Evolutionary conservation across 92 coral and sea anemone genomes (phyloP).

Genomic region (Pocillopora grandis): DNA sequence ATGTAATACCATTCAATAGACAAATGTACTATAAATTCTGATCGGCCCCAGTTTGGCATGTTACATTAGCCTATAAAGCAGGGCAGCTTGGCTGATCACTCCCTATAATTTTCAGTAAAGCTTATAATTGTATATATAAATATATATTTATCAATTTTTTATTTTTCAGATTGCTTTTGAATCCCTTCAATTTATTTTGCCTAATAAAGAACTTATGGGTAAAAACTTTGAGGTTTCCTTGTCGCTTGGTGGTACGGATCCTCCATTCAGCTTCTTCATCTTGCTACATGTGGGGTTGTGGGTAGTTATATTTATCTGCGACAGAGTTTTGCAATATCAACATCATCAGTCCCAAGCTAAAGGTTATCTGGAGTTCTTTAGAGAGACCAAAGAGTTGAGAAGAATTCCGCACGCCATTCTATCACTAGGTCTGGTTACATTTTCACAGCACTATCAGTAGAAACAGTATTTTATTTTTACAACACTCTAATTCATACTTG

Average conservation of each 20-base stretch:
- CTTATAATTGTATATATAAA: neutral
- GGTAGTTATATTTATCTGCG: constrained; percentile 70
- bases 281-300: constrained; percentile 84
- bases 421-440: constrained; percentile 59
- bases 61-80: too few species aligned
- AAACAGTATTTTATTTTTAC: too few species aligned
- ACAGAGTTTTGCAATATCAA: constrained; percentile 63
- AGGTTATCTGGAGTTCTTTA: constrained; percentile 83
- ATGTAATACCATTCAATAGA: too few species aligned
- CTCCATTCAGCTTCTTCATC: constrained; percentile 77
- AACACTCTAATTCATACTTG: too few species aligned
- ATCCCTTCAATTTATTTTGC: constrained; percentile 33
- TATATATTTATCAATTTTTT: neutral
- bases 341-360: constrained; percentile 73
- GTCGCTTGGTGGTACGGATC: constrained; percentile 57
- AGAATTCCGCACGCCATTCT: constrained; percentile 72
- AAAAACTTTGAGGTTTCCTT: neutral
- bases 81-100: too few species aligned
- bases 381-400: constrained; percentile 77
- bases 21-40: too few species aligned
- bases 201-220: neutral
- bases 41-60: too few species aligned
- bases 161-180: constrained; percentile 58
- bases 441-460: too few species aligned
- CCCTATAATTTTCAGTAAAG: too few species aligned